These are phyloP conservation scores for Apis florea DNA, from an alignment of 1,140 invertebrate genomes.

Conservation along the genomic window DNA sequence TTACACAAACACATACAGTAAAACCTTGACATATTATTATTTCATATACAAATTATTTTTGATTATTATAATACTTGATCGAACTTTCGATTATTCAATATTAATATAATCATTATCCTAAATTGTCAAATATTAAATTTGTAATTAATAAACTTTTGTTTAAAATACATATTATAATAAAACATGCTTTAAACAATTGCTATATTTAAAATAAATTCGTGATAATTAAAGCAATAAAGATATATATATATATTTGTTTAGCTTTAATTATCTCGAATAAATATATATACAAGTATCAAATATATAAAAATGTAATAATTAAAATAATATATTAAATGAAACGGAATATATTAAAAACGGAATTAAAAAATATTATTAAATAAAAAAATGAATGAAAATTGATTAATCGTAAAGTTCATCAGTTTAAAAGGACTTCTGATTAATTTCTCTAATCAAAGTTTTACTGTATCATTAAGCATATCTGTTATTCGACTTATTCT, in stretches of 20 bases:
- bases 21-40: slow-evolving; percentile 25
- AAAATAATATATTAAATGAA: background rate
- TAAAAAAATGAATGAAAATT: background rate
- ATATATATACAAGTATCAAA: background rate
- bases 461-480: slow-evolving; percentile 56
- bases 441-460: slow-evolving; percentile 55
- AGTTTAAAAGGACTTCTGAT: slow-evolving; percentile 39
- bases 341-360: background rate
- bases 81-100: slow-evolving; percentile 35
- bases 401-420: slow-evolving; percentile 46
- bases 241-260: background rate
- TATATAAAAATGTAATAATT: background rate
- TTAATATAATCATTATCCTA: background rate
- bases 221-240: background rate
- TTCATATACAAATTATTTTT: slow-evolving; percentile 30
- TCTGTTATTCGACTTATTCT: slow-evolving; percentile 67
- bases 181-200: background rate
- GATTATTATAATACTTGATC: slow-evolving; percentile 32
- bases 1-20: slow-evolving; percentile 46
- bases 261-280: too few species aligned
- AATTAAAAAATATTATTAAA: background rate
- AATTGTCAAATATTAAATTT: background rate
- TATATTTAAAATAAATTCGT: background rate
- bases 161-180: background rate
- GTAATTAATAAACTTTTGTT: background rate